Percentiles rank a stretch among this genome's conserved stretches.
phyloP scores from a whole-genome alignment of 2,797 vertebrate species.

The Jordanella pulchra region DNA sequence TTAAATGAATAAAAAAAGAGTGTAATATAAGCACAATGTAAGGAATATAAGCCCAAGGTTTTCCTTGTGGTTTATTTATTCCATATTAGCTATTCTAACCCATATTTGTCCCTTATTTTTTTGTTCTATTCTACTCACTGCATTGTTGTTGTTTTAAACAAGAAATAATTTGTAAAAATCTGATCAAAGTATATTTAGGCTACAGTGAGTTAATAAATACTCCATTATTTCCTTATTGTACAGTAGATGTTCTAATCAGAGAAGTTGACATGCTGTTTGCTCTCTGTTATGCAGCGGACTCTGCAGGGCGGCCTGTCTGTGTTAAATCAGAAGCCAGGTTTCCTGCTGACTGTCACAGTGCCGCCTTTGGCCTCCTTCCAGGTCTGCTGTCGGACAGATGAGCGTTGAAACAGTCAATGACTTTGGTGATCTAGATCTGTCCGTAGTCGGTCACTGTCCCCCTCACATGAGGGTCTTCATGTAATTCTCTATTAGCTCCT shows the following conservation, averaged over 20 bases:
- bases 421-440: conserved; percentile 37
- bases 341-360: background rate
- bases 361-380: conserved; percentile 32
- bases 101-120: background rate
- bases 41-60: too few species aligned
- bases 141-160: background rate
- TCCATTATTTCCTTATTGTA: background rate
- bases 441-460: conserved; percentile 2
- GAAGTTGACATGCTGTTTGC: background rate
- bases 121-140: too few species aligned
- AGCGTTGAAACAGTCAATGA: background rate
- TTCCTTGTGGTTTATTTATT: background rate
- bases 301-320: background rate
- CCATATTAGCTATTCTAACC: background rate
- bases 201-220: background rate
- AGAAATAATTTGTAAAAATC: too few species aligned
- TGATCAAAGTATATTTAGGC: too few species aligned
- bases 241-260: background rate
- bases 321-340: conserved; percentile 2
- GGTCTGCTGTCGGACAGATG: conserved; percentile 24
- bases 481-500: conserved; percentile 1
- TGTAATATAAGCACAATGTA: too few species aligned
- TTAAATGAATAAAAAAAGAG: too few species aligned
- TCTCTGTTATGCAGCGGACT: background rate
- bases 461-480: conserved; percentile 11